A percentile compares a stretch with the other conserved stretches of the same genome.
Conservation (phyloP, 2,113 vertebrate species). For the Mus spicilegus region DNA sequence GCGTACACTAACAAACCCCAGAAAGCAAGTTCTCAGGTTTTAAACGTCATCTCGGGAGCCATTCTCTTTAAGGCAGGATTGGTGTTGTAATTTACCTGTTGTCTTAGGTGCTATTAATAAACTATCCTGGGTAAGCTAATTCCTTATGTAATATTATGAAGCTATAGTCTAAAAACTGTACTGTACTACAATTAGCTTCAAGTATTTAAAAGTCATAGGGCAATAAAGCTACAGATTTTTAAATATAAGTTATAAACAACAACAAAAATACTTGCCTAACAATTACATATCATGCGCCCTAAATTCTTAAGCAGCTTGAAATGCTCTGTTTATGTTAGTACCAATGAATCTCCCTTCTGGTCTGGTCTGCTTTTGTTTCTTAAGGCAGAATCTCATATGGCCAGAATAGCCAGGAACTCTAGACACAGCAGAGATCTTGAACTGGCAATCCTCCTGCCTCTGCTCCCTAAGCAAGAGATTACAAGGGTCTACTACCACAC, state of each 20-base stretch:
- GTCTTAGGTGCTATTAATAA: slow-evolving; percentile 80
- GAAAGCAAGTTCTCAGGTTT: slow-evolving; percentile 42
- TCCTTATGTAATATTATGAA: slow-evolving; percentile 77
- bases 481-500: background rate
- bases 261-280: slow-evolving; percentile 11
- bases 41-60: slow-evolving; percentile 45
- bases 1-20: background rate
- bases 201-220: background rate
- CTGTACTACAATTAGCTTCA: slow-evolving; percentile 23
- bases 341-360: background rate
- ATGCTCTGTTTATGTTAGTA: background rate
- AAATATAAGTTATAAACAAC: slow-evolving; percentile 32
- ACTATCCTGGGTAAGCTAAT: slow-evolving; percentile 67
- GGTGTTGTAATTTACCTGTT: slow-evolving; percentile 65
- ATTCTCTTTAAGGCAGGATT: slow-evolving; percentile 61
- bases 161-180: slow-evolving; percentile 56
- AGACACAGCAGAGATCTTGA: background rate
- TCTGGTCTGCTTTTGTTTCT: background rate
- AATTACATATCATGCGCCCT: background rate
- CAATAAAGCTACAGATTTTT: slow-evolving; percentile 28
- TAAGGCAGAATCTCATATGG: background rate
- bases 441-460: background rate
- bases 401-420: background rate
- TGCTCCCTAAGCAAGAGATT: background rate
- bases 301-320: background rate